Conservation (phyloP, 2,797 vertebrate genomes). For the Carcharodon carcharias region DNA sequence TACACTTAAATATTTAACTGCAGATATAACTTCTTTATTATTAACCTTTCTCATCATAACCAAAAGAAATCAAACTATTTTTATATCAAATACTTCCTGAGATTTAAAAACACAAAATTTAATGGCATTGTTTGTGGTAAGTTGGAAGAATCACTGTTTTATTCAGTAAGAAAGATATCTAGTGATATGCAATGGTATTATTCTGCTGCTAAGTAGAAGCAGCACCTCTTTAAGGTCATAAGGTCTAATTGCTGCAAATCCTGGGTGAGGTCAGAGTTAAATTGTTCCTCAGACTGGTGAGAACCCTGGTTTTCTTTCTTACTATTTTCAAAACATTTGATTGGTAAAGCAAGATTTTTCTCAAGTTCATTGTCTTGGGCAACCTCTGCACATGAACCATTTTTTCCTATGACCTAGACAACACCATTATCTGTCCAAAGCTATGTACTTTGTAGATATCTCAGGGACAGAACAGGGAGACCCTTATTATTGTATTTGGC, state of each 20-base stretch:
- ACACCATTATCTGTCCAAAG: not conserved
- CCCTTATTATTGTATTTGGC: not conserved
- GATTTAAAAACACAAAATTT: no score
- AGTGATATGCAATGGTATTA: not conserved
- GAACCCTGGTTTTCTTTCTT: not conserved
- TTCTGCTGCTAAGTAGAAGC: not conserved
- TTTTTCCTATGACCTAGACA: no score
- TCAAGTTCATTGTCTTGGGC: not conserved
- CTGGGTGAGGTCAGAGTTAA: not conserved
- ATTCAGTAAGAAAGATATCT: not conserved
- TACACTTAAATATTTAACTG: no score
- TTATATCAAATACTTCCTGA: no score
- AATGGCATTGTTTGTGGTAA: not conserved
- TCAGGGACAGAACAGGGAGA: not conserved
- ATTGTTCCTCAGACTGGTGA: not conserved
- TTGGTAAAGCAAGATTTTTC: not conserved
- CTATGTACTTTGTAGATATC: not conserved
- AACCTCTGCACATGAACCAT: not conserved
- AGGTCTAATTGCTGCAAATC: not conserved
- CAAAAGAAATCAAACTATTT: no score
- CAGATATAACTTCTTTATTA: no score
- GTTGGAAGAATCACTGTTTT: not conserved
- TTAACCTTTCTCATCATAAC: no score
- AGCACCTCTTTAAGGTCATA: not conserved
- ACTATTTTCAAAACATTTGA: not conserved